Conservation (phyloP, 2,888 invertebrate species). For the Andrena flavipes region DNA sequence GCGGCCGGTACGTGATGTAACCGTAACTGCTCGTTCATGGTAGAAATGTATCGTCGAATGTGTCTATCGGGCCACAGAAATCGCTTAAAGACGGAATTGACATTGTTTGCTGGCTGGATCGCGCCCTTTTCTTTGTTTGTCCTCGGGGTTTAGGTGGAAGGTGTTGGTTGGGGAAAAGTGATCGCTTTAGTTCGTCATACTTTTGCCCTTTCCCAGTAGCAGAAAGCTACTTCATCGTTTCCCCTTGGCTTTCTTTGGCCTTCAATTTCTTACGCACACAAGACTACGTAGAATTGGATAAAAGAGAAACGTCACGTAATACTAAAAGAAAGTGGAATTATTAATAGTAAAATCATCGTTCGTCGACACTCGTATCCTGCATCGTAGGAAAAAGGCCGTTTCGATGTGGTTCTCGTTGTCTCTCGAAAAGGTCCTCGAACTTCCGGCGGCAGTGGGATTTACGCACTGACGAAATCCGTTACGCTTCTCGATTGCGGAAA, state of each 20-base stretch:
- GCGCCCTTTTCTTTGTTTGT: not conserved
- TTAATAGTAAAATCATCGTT: not conserved
- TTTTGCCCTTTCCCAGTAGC: too few species aligned
- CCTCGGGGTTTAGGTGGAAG: not conserved
- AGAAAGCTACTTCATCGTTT: too few species aligned
- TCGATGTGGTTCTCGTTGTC: constrained; percentile 14
- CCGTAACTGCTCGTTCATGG: not conserved
- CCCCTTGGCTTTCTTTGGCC: too few species aligned
- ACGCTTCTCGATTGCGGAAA: constrained; percentile 44
- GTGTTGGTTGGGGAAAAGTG: not conserved
- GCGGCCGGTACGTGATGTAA: constrained; percentile 3
- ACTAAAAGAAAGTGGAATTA: not conserved
- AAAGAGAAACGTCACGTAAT: too few species aligned
- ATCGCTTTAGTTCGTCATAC: not conserved
- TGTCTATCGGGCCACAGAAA: not conserved
- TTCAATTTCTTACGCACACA: too few species aligned
- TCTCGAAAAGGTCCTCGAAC: constrained; percentile 25
- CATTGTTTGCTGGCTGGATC: not conserved
- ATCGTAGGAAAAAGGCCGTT: not conserved
- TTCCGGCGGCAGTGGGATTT: constrained; percentile 51
- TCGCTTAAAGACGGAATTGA: constrained; percentile 5
- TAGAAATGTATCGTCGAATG: not conserved
- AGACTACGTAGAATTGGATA: too few species aligned
- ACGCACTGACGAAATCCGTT: constrained; percentile 37
- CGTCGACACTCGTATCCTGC: not conserved